Evolutionary conservation across 2,888 invertebrate genomes (phyloP).

Genomic region (Priocnemis perturbator): DNA sequence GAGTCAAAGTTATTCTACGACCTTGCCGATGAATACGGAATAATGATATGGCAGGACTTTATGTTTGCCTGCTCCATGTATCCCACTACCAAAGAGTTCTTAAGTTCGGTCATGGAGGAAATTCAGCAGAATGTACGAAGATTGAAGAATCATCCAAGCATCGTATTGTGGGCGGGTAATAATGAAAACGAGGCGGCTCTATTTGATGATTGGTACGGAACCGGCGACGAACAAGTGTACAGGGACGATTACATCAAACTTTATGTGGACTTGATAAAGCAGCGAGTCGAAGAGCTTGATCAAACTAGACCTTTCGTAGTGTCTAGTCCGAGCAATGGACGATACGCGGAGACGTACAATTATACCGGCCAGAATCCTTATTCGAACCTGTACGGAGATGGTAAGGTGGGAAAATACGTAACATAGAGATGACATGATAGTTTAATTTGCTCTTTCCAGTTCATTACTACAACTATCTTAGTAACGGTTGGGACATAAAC

Average conservation of each 20-base stretch:
- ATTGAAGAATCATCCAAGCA: conserved; percentile 90
- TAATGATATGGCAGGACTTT: conserved; percentile 98
- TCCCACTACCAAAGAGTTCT: conserved; percentile 84
- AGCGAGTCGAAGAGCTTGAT: conserved; percentile 80
- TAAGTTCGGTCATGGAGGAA: conserved; percentile 85
- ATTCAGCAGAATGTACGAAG: conserved; percentile 87
- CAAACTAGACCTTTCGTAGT: conserved; percentile 83
- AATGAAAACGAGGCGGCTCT: conserved; percentile 97
- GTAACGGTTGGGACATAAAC: conserved; percentile 87
- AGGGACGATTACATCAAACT: conserved; percentile 87
- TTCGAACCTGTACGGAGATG: conserved; percentile 89
- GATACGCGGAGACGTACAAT: conserved; percentile 83
- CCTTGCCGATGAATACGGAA: conserved; percentile 90
- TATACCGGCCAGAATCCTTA: conserved; percentile 88
- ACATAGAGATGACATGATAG: background rate
- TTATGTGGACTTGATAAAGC: conserved; percentile 86
- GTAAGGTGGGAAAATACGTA: conserved; percentile 72
- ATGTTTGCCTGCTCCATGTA: conserved; percentile 98
- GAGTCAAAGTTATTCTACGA: conserved; percentile 94
- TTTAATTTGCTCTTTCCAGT: conserved; percentile 76
- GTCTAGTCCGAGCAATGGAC: conserved; percentile 95
- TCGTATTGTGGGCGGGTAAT: conserved; percentile 95
- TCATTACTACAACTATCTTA: conserved; percentile 92
- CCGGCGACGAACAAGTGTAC: conserved; percentile 77
- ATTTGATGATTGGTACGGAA: conserved; percentile 86